Evolutionary conservation across 2,888 invertebrate species (phyloP).

Genomic region (Standfussiana lucernea): DNA sequence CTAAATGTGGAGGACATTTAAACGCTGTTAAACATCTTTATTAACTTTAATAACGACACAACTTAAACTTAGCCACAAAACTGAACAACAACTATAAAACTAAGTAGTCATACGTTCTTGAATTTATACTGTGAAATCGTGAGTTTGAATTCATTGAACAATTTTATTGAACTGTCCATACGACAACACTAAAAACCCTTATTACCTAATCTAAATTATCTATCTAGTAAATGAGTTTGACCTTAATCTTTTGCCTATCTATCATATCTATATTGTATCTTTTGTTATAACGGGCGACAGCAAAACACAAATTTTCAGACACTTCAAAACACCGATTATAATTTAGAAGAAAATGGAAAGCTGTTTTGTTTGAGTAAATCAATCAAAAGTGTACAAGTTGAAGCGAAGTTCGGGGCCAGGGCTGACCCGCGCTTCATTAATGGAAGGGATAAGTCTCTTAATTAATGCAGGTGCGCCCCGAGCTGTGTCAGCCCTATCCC

Average conservation of each 20-base stretch:
- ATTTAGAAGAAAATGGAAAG: constrained; percentile 69
- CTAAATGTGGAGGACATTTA: constrained; percentile 40
- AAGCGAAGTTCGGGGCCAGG: constrained; percentile 66
- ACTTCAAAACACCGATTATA: constrained; percentile 62
- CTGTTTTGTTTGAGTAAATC: constrained; percentile 78
- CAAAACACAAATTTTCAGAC: constrained; percentile 57
- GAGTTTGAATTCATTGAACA: constrained; percentile 53
- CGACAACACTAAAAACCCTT: constrained; percentile 24
- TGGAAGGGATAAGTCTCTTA: constrained; percentile 80
- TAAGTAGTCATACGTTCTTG: constrained; percentile 29
- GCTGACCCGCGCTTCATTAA: constrained; percentile 73
- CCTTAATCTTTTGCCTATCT: constrained; percentile 46
- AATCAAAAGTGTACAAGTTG: constrained; percentile 74
- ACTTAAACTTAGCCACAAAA: constrained; percentile 43
- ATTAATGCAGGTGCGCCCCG: constrained; percentile 79
- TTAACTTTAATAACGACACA: constrained; percentile 42
- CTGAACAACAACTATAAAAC: constrained; percentile 54
- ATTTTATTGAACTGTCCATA: constrained; percentile 36
- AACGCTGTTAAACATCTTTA: constrained; percentile 43
- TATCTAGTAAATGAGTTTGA: constrained; percentile 52
- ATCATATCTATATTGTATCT: constrained; percentile 28
- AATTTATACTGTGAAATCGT: constrained; percentile 39
- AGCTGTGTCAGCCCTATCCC: constrained; percentile 70
- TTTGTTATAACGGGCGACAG: constrained; percentile 37
- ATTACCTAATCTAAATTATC: constrained; percentile 38